phyloP scores from a whole-genome alignment of 2,797 vertebrate genomes.

The Tauraco hartlaubi region DNA sequence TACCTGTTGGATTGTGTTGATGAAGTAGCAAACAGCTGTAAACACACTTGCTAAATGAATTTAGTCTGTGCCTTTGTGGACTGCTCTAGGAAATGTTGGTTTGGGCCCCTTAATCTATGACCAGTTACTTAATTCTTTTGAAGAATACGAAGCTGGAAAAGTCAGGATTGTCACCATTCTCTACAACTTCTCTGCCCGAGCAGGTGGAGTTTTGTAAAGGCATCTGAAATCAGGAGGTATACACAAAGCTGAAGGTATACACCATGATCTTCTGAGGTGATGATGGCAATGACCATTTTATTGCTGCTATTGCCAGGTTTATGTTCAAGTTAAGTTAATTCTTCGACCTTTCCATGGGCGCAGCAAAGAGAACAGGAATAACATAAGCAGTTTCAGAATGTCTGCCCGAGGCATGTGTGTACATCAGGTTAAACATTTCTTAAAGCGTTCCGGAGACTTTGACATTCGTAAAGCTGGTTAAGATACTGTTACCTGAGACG shows the following conservation, averaged over 20 bases:
- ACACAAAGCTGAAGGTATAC: background rate
- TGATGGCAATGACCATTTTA: background rate
- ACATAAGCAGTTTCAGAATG: background rate
- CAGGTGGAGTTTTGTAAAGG: background rate
- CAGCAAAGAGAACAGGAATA: background rate
- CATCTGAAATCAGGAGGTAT: background rate
- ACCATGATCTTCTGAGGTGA: background rate
- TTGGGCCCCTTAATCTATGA: background rate
- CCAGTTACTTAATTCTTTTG: background rate
- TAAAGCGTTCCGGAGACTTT: background rate
- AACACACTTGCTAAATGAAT: background rate
- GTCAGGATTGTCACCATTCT: background rate
- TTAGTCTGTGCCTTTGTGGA: background rate
- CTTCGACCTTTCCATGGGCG: background rate
- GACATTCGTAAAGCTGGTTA: background rate
- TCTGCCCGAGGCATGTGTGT: fast-evolving
- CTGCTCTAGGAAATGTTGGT: background rate
- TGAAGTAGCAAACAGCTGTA: background rate
- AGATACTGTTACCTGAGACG: background rate
- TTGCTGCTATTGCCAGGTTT: background rate
- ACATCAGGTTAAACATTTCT: background rate
- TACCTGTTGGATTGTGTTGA: background rate
- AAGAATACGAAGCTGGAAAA: background rate
- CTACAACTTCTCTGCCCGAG: background rate
- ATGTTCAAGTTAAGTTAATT: background rate